These are phyloP conservation scores for Dorcus parallelipipedus DNA, from an alignment of 2,888 invertebrate species.

Conservation along the genomic window DNA sequence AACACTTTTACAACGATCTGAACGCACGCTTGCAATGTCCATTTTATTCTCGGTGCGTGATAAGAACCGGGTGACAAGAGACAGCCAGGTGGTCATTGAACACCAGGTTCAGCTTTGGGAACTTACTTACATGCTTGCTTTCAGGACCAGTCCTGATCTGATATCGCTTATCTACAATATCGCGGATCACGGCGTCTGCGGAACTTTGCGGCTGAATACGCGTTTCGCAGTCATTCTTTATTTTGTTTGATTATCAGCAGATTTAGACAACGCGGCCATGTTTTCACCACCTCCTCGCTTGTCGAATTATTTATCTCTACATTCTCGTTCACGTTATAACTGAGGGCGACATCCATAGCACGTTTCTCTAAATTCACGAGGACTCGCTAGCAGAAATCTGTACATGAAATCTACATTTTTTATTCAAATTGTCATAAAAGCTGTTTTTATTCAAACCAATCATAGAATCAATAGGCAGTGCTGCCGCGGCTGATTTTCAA, in stretches of 20 bases:
- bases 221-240: conserved; percentile 14
- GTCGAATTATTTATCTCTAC: conserved; percentile 1
- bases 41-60: conserved; percentile 37
- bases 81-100: conserved; percentile 46
- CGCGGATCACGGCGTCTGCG: conserved; percentile 1
- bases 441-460: too few relatives aligned
- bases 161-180: not conserved
- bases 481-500: too few relatives aligned
- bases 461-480: too few relatives aligned
- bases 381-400: too few relatives aligned
- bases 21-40: conserved; percentile 24
- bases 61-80: conserved; percentile 36
- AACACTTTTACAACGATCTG: conserved; percentile 4
- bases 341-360: too few relatives aligned
- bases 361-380: too few relatives aligned
- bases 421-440: too few relatives aligned
- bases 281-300: conserved; percentile 25
- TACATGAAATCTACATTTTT: too few relatives aligned
- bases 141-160: not conserved
- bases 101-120: conserved; percentile 10
- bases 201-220: not conserved
- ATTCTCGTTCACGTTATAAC: too few relatives aligned
- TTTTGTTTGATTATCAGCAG: conserved; percentile 25
- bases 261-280: conserved; percentile 24
- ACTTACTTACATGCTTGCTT: not conserved